Conservation (phyloP, 1,140 invertebrate genomes). For the Musca domestica region DNA sequence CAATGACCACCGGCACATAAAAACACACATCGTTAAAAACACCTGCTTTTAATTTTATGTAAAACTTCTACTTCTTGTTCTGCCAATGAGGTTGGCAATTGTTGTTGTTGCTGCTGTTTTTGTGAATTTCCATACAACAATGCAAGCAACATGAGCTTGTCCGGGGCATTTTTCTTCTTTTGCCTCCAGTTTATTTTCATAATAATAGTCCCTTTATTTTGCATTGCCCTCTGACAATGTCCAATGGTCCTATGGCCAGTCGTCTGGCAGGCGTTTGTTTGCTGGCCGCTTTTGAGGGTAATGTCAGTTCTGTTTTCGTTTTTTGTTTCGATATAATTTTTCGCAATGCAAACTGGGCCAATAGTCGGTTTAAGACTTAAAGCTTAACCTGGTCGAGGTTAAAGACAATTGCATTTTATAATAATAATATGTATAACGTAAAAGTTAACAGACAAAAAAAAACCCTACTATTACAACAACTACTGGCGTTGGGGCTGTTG, state of each 20-base stretch:
- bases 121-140: background rate
- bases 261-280: too few species aligned
- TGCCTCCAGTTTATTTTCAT: conserved; percentile 1
- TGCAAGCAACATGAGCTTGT: too few species aligned
- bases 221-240: background rate
- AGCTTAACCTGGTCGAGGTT: conserved; percentile 19
- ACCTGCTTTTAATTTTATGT: conserved; percentile 22
- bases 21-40: conserved; percentile 12
- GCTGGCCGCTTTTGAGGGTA: background rate
- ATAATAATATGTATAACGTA: conserved; percentile 1
- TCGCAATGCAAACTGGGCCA: conserved; percentile 4
- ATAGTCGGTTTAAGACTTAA: conserved; percentile 13
- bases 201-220: conserved; percentile 10
- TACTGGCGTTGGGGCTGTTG: too few species aligned
- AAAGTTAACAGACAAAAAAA: too few species aligned
- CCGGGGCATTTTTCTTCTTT: background rate
- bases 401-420: conserved; percentile 20
- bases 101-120: background rate
- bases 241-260: too few species aligned
- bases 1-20: background rate
- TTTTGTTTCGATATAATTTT: background rate
- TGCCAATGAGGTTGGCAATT: too few species aligned
- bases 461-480: too few species aligned
- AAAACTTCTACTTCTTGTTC: background rate
- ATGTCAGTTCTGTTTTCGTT: too few species aligned